Evolutionary conservation across 2,888 invertebrate genomes (phyloP), one percentile per base, ranked within the genome.

Genomic region (Apoda limacodes): DNA sequence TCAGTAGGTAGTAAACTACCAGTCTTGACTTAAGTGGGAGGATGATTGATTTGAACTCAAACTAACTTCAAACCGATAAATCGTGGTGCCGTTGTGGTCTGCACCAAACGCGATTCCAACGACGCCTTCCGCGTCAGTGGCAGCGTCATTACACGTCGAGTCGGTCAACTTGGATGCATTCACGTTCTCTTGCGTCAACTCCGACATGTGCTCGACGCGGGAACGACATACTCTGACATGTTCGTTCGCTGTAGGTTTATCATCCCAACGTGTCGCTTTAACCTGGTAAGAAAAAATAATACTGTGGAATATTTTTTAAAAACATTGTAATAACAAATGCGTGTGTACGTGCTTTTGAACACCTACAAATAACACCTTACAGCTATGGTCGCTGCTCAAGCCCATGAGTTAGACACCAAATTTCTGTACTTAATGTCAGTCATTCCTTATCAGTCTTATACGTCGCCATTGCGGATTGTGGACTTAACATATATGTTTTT

Each of bases 201-300:
- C 41, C 33, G 10, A 29, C 7, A 28, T 32, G 25, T 20, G 22
- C 7, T 36, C 34, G 0, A 50, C 37, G 0, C 60, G 46, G n/a
- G 55, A 46, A 5, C 69, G 64, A 30, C 82, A 82, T 2, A 80
- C 62, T 1, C 51, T 54, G 4, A 82, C 42, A 1, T 38, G 47
- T 28, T 66, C 63, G 7, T 50, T 53, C 0, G 46, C n/a, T 0
- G 67, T 70, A 4, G 74, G 69, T 14, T 69, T 72, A 25, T 68
- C 71, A 25, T 78, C 75, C 75, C 76, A 82, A 0, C 74, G 65
- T 1, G 57, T 69, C 1, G 78, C 80, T 55, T 69, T 74, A 11
- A 81, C 58, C 81, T 81, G 34, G 13, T 36, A 35, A 1, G 14
- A 24, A 28, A 22, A 10, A 15, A 26, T n/a, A 2, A 19, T 12